Evolutionary conservation across 2,113 vertebrate genomes (phyloP).

Genomic region (Pelecanoides urinatrix): DNA sequence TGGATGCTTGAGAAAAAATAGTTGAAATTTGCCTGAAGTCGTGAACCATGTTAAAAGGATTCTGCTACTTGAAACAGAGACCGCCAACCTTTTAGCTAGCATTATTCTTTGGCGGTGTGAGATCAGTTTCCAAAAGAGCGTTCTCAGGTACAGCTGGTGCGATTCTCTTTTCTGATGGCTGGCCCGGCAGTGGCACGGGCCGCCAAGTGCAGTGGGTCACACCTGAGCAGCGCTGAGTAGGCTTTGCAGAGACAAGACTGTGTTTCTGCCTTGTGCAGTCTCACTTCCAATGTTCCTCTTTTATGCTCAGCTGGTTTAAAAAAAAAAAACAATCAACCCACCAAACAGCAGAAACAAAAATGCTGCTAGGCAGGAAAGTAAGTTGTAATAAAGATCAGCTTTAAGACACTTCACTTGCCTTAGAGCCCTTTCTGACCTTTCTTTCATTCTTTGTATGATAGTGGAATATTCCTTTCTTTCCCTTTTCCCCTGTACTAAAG

Average conservation of each 20-base stretch:
- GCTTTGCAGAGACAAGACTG: not conserved
- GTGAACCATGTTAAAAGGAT: not conserved
- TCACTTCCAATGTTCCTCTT: not conserved
- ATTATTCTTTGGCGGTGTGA: not conserved
- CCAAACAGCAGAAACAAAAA: not conserved
- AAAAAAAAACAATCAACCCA: not conserved
- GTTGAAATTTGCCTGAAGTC: not conserved
- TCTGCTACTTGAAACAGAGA: not conserved
- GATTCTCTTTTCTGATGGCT: not conserved
- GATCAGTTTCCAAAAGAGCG: not conserved
- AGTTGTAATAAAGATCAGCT: not conserved
- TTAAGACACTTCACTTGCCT: not conserved
- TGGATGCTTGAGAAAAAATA: not conserved
- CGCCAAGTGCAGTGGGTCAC: not conserved
- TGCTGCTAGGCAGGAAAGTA: not conserved
- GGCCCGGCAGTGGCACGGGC: not conserved
- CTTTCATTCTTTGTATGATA: not conserved
- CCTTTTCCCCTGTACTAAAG: not conserved
- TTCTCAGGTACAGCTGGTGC: accelerated
- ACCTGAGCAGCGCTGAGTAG: accelerated
- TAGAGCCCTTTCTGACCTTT: conserved; percentile 24
- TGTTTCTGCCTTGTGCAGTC: not conserved
- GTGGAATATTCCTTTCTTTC: not conserved
- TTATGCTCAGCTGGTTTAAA: not conserved
- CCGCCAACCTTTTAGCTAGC: not conserved